phyloP scores from a whole-genome alignment of 2,888 invertebrate species.

The Acanthosoma haemorrhoidale region DNA sequence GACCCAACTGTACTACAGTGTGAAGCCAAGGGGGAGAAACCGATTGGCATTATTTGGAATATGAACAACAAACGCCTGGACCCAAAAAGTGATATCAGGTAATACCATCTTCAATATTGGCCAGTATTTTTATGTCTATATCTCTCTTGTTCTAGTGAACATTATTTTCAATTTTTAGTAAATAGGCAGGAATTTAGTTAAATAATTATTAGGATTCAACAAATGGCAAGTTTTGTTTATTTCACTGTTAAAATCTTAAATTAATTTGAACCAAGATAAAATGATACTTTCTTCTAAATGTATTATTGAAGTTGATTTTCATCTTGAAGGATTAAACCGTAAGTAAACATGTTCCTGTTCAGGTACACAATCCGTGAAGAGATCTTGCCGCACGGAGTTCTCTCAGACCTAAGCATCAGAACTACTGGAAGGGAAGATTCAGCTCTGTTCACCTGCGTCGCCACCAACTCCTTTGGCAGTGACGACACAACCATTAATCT shows the following conservation, averaged over 20 bases:
- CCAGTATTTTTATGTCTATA: too few relatives aligned
- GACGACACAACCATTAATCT: conserved; percentile 93
- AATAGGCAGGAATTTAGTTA: too few relatives aligned
- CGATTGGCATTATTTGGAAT: conserved; percentile 90
- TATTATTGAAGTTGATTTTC: too few relatives aligned
- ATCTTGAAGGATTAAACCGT: too few relatives aligned
- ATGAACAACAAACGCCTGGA: conserved; percentile 89
- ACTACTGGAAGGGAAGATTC: conserved; percentile 83
- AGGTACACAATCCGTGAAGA: conserved; percentile 62
- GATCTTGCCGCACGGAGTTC: conserved; percentile 77
- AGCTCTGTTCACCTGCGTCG: conserved; percentile 84
- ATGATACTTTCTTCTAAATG: too few relatives aligned
- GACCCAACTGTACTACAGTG: conserved; percentile 88
- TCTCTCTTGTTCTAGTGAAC: too few relatives aligned
- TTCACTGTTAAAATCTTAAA: too few relatives aligned
- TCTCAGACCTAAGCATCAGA: conserved; percentile 83
- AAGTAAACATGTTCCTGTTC: conserved; percentile 33
- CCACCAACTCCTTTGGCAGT: conserved; percentile 88
- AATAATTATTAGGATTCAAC: too few relatives aligned
- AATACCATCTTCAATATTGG: too few relatives aligned
- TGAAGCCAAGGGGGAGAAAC: conserved; percentile 90
- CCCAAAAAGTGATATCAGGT: conserved; percentile 77
- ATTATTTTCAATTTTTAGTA: too few relatives aligned
- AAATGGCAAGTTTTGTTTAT: too few relatives aligned
- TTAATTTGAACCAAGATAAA: too few relatives aligned